phyloP scores from a whole-genome alignment of 1,140 invertebrate species.

The Marisa cornuarietis region DNA sequence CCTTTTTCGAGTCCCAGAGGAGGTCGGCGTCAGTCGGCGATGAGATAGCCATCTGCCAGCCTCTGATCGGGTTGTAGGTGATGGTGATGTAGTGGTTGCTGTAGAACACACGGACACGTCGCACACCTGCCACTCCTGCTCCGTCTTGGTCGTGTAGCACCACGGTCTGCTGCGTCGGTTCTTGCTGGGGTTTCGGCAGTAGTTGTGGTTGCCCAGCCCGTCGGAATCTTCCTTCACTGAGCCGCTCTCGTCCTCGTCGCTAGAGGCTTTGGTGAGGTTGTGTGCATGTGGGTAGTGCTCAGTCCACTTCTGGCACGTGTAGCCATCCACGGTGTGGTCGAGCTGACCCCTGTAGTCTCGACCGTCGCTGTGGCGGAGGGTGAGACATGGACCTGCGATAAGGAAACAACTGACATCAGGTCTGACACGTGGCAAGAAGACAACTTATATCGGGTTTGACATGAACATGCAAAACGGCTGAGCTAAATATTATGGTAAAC shows the following conservation, averaged over 20 bases:
- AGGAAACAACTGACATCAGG: too few relatives aligned
- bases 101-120: conserved; percentile 38
- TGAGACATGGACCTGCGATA: neutral
- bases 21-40: too few relatives aligned
- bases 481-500: too few relatives aligned
- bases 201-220: conserved; percentile 53
- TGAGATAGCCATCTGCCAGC: too few relatives aligned
- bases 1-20: too few relatives aligned
- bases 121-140: conserved; percentile 49
- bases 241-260: conserved; percentile 16
- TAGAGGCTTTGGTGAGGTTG: conserved; percentile 28
- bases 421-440: too few relatives aligned
- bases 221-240: conserved; percentile 26
- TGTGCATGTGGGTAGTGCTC: conserved; percentile 58
- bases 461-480: too few relatives aligned
- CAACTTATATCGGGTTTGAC: too few relatives aligned
- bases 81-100: neutral
- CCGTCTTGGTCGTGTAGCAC: conserved; percentile 50
- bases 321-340: conserved; percentile 49
- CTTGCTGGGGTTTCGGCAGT: conserved; percentile 45
- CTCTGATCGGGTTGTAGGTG: too few relatives aligned
- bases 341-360: conserved; percentile 56
- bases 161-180: conserved; percentile 43
- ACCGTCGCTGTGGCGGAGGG: conserved; percentile 43
- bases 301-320: conserved; percentile 59